Evolutionary conservation across 1,140 invertebrate genomes (phyloP).

Genomic region (Acyrthosiphon pisum): DNA sequence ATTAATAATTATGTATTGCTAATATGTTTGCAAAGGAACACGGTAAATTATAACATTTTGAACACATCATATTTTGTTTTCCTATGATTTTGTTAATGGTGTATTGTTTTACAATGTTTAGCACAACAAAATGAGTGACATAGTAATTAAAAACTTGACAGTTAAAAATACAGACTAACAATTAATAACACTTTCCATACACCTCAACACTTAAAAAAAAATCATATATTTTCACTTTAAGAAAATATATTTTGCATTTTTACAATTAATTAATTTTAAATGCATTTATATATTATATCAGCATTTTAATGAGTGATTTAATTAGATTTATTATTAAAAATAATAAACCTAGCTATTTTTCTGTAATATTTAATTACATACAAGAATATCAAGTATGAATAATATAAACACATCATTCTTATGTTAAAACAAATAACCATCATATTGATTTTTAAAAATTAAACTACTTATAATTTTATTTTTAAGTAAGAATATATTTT

Average conservation of each 20-base stretch:
- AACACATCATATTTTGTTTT: constrained; percentile 42
- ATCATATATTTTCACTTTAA: neutral
- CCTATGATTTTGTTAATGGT: neutral
- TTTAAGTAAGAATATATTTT: neutral
- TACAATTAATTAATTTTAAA: constrained; percentile 8
- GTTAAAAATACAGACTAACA: neutral
- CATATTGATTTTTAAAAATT: neutral
- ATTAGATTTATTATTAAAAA: neutral
- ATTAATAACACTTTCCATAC: neutral
- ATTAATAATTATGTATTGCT: constrained; percentile 33
- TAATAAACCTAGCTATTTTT: neutral
- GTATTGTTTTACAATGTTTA: neutral
- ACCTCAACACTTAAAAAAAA: neutral
- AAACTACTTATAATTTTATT: neutral
- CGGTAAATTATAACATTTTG: constrained; percentile 29
- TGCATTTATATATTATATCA: neutral
- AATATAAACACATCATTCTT: neutral
- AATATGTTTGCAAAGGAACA: constrained; percentile 41
- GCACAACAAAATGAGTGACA: constrained; percentile 40
- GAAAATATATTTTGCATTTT: neutral
- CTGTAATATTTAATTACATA: neutral
- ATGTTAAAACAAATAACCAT: neutral
- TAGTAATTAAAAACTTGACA: constrained; percentile 27
- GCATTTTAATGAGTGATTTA: neutral
- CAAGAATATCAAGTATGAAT: neutral